Percentiles rank a stretch among this genome's conserved stretches.
Evolutionary conservation across 2,888 invertebrate genomes (phyloP).

Genomic region (Disparrhopalites patrizii): DNA sequence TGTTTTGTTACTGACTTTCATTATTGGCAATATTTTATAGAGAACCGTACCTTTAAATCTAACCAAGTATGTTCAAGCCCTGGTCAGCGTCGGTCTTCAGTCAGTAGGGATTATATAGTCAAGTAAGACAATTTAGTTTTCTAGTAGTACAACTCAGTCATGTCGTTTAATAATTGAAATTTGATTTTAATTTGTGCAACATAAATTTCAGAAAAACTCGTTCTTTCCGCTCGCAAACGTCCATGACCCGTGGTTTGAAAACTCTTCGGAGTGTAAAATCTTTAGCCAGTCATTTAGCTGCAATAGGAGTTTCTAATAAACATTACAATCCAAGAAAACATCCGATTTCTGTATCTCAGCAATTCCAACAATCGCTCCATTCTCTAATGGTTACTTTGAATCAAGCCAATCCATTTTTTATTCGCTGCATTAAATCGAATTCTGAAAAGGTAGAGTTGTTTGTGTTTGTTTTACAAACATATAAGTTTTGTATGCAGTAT

Average conservation of each 20-base stretch:
- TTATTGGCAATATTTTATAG: slow-evolving; percentile 28
- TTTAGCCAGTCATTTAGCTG: slow-evolving; percentile 69
- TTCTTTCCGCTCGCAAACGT: slow-evolving; percentile 80
- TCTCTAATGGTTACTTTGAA: slow-evolving; percentile 90
- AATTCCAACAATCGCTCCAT: slow-evolving; percentile 88
- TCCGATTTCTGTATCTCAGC: slow-evolving; percentile 87
- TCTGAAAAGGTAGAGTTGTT: slow-evolving; percentile 66
- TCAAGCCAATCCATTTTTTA: slow-evolving; percentile 80
- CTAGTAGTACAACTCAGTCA: background rate
- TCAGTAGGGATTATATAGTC: slow-evolving; percentile 43
- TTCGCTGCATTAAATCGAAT: slow-evolving; percentile 93
- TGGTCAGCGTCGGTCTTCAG: slow-evolving; percentile 43
- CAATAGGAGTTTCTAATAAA: slow-evolving; percentile 51
- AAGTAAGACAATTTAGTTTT: slow-evolving; percentile 38
- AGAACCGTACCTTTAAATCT: slow-evolving; percentile 40
- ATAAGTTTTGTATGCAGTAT: background rate
- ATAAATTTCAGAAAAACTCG: slow-evolving; percentile 73
- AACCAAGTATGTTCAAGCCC: slow-evolving; percentile 46
- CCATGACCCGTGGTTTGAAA: slow-evolving; percentile 80
- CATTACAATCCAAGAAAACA: slow-evolving; percentile 68
- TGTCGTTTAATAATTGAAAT: slow-evolving; percentile 2
- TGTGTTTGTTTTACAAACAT: background rate
- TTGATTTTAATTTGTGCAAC: background rate
- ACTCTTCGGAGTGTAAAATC: slow-evolving; percentile 90
- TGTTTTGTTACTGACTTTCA: too few relatives aligned